Evolutionary conservation across 2,113 vertebrate species (phyloP), one percentile per base, ranked within the genome.

Genomic region (Amphilophus citrinellus): DNA sequence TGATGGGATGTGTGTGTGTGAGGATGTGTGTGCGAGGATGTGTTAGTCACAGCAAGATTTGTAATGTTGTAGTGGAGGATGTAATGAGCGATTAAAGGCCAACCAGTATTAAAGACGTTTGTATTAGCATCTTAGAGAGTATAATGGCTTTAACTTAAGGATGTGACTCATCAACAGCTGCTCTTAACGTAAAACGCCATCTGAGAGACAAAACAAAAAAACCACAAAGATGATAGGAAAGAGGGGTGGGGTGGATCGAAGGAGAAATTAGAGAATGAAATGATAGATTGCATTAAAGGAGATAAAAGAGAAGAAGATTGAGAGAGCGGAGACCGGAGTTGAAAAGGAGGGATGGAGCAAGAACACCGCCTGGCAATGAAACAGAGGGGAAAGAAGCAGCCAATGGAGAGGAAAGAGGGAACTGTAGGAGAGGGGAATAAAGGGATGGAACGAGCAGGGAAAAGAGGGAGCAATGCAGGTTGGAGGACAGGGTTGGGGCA

Each of bases 141-240:
- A 71, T 77, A 77, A 22, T 61, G 22, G 32, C 81, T 80, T 77
- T 78, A 79, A 81, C 76, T 79, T 77, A 62, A 90, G 83, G 77
- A 83, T 75, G 77, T 76, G 84, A 91, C 85, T 90, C 88, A 88
- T 90, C 76, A 89, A n/a, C 89, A 91, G 89, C 89, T 80, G 90
- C 61, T 84, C 35, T 83, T 78, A 83, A 82, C 5, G 47, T 77
- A 82, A 82, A 89, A 90, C 61, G 61, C 57, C 80, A 86, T 76
- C 44, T 63, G 87, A 89, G 86, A 73, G 53, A 71, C 44, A 60
- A 73, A 81, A 14, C 7, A 22, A 77, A 78, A 79, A 66, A 57
- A 20, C 10, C 61, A 35, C 59, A 89, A 20, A 27, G 65, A 61
- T 0, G 6, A 5, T 61, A n/a, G 47, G 30, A 77, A 61, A 35